A percentile compares a stretch with the other conserved stretches of the same genome.
phyloP scores from a whole-genome alignment of 2,797 vertebrate species.

The Gymnodraco acuticeps region DNA sequence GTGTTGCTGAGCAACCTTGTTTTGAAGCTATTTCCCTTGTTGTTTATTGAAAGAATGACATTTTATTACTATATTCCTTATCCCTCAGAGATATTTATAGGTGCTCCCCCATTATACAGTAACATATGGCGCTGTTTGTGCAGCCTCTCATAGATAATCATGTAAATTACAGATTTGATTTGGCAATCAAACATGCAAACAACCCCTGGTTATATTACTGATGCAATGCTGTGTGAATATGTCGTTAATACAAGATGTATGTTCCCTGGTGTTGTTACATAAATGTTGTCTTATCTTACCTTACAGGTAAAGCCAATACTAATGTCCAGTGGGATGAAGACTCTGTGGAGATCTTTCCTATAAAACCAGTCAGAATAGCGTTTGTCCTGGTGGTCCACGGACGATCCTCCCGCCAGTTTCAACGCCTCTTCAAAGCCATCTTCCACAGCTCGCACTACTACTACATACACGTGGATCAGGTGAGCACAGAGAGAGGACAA shows the following conservation, averaged over 20 bases:
- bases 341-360: constrained; percentile 89
- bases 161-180: constrained; percentile 44
- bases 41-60: constrained; percentile 51
- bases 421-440: constrained; percentile 98
- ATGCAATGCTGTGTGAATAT: constrained; percentile 16
- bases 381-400: constrained; percentile 97
- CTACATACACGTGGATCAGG: constrained; percentile 99
- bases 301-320: constrained; percentile 93
- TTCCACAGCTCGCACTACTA: constrained; percentile 97
- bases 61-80: constrained; percentile 29
- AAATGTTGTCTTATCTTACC: constrained; percentile 14
- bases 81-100: constrained; percentile 15
- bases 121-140: constrained; percentile 14
- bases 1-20: constrained; percentile 51
- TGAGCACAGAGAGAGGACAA: constrained; percentile 58
- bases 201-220: constrained; percentile 13
- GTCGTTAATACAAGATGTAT: not conserved
- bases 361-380: constrained; percentile 92
- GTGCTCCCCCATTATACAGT: constrained; percentile 12
- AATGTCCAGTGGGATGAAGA: constrained; percentile 98
- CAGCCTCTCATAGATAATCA: constrained; percentile 3
- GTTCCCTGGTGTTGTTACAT: not conserved
- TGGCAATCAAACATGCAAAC: constrained; percentile 37
- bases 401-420: constrained; percentile 94
- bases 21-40: constrained; percentile 23